Conservation (phyloP, 30 jellyfish, hydroid and myxozoan genomes). For the Cassiopea xamachana region DNA sequence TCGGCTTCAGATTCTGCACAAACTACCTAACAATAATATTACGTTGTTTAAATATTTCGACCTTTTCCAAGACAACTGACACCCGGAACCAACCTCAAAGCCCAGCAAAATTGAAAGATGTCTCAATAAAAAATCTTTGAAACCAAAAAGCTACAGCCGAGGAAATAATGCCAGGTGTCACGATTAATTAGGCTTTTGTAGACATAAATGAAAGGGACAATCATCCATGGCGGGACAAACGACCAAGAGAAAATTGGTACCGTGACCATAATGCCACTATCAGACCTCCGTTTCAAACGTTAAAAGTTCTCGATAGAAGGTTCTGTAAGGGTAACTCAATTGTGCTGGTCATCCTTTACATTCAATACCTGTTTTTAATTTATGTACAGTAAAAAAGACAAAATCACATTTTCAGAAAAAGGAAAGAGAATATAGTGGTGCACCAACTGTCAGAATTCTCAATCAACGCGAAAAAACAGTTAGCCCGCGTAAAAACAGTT, state of each 20-base stretch:
- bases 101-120: neutral
- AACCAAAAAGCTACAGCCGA: neutral
- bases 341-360: too few species aligned
- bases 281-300: neutral
- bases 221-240: neutral
- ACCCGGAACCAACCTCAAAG: neutral
- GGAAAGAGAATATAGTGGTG: too few species aligned
- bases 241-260: neutral
- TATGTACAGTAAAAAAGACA: too few species aligned
- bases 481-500: too few species aligned
- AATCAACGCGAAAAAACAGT: too few species aligned
- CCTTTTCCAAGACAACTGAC: neutral
- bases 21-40: too few species aligned
- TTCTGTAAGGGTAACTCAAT: too few species aligned
- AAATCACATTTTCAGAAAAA: too few species aligned
- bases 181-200: neutral
- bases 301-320: too few species aligned
- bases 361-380: too few species aligned
- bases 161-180: neutral
- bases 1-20: neutral
- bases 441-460: too few species aligned
- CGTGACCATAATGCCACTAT: neutral
- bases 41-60: neutral
- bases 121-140: neutral
- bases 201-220: conserved; percentile 5